These are phyloP conservation scores for Chloropsis cyanopogon DNA, from an alignment of 2,113 vertebrate species.

Conservation along the genomic window DNA sequence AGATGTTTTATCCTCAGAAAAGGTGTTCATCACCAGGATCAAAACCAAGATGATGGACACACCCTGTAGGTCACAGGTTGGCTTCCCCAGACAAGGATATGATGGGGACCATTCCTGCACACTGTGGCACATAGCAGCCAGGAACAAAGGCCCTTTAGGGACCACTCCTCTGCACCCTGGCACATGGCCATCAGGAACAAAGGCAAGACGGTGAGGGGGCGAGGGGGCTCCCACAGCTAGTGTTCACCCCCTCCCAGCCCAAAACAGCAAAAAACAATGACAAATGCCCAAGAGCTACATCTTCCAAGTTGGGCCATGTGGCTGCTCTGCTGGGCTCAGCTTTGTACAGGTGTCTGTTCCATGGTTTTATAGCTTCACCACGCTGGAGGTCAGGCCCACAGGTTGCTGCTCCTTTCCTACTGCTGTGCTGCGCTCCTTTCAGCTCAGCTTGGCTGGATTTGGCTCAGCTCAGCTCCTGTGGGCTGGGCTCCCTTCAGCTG, in stretches of 20 bases:
- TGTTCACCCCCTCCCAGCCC: background rate
- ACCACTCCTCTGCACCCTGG: background rate
- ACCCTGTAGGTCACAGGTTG: rapidly evolving
- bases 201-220: rapidly evolving
- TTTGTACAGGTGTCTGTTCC: too few relatives aligned
- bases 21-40: background rate
- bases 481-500: background rate
- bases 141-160: background rate
- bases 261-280: background rate
- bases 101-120: rapidly evolving
- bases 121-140: background rate
- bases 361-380: background rate
- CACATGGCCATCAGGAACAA: background rate
- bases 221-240: background rate
- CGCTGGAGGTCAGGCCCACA: background rate
- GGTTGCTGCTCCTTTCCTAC: background rate
- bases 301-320: rapidly evolving
- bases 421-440: rapidly evolving
- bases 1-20: background rate
- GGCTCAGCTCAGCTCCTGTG: background rate
- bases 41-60: background rate
- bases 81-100: background rate
- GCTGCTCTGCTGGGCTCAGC: background rate
- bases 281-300: background rate
- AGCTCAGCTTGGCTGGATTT: background rate